Base-by-base conservation (phyloP, 2,888 invertebrate genomes). In the Hymenopus coronatus region DNA sequence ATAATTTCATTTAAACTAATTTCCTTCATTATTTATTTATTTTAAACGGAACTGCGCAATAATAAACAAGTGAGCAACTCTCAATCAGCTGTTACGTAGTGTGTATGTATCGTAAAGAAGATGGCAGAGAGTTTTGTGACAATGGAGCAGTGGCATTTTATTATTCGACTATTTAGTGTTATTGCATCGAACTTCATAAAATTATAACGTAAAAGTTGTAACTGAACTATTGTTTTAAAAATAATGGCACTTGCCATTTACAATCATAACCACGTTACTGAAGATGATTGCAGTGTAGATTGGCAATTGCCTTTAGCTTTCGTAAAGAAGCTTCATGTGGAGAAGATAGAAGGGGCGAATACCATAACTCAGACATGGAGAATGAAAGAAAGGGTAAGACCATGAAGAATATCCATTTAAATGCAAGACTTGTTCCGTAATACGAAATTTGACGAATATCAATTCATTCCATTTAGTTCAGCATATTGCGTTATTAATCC, bases 321-420 rank as follows among this genome's bases (percentile, higher is more conserved):
- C 92, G 95, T 95, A 92, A 95, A 96, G 92, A 96, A 96, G 90
- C 95, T 97, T 85, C 97, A 98, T 92, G 95, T 95, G 89, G 97
- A 97, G 92, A 93, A 94, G 84, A 96, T 97, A 90, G 95, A 96
- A 92, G 96, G 96, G 20, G 94, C 95, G 87, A 94, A 94, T 91
- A 95, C 95, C 91, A 94, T 95, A 89, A 95, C 96, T 15, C 97
- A 97, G 92, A 96, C 97, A 90, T 99, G 98, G 98, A 95, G 98
- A 91, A 97, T 98, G 94, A 98, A 98, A 93, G 98, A 98, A 93
- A 96, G 98, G 95, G 97, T 97, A 93, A 92, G 93, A 92, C 2
- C 33, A 7, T 12, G 9, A 12, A 12, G 12, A 40, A 40, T 40
- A 7, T 8, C 33, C 9, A 40, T 40, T 40, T 40, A 40, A 40